phyloP scores from a whole-genome alignment of 64 coral and sea anemone species.

The Pachyseris speciosa region DNA sequence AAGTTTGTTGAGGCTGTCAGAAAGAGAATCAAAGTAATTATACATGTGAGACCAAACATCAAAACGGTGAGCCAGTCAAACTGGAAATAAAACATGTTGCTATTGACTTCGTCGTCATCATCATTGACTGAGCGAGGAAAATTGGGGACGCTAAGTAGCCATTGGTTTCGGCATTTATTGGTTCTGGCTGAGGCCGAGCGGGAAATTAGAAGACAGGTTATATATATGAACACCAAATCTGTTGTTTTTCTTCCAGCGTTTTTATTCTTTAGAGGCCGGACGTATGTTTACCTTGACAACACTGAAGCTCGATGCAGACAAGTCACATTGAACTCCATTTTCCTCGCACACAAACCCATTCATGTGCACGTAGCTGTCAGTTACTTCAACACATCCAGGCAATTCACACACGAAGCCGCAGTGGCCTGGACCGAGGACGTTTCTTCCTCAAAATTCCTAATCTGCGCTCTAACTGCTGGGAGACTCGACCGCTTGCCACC shows the following conservation, averaged over 20 bases:
- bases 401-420: slow-evolving; percentile 83
- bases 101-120: too few relatives aligned
- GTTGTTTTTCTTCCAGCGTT: slow-evolving; percentile 46
- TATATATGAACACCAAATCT: too few relatives aligned
- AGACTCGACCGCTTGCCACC: slow-evolving; percentile 72
- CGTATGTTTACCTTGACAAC: slow-evolving; percentile 38
- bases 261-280: slow-evolving; percentile 52
- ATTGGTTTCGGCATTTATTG: too few relatives aligned
- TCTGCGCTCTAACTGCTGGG: slow-evolving; percentile 79
- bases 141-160: too few relatives aligned
- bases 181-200: too few relatives aligned
- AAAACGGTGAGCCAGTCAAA: too few relatives aligned
- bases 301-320: slow-evolving; percentile 61
- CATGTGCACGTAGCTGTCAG: slow-evolving; percentile 59
- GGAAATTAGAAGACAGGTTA: too few relatives aligned
- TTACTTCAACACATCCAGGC: slow-evolving; percentile 60
- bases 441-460: slow-evolving; percentile 15
- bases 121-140: too few relatives aligned
- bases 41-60: too few relatives aligned
- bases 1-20: neutral
- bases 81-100: too few relatives aligned
- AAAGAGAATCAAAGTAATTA: neutral
- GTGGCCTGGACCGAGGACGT: slow-evolving; percentile 86
- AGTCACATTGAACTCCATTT: slow-evolving; percentile 8
- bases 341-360: neutral